Evolutionary conservation across 1,140 invertebrate species (phyloP).

Genomic region (Gonioctena quinquepunctata): DNA sequence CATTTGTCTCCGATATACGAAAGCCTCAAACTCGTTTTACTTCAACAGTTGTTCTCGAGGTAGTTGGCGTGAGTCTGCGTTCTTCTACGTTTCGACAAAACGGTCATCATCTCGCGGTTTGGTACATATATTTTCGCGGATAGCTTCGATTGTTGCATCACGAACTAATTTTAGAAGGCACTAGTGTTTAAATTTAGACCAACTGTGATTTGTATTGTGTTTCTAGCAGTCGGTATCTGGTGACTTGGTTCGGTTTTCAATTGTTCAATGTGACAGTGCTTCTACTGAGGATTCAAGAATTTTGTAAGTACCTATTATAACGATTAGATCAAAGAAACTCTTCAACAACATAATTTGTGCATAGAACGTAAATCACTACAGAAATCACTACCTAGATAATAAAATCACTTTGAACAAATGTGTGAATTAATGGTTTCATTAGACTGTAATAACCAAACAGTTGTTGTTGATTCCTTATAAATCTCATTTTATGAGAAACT

Average conservation of each 20-base stretch:
- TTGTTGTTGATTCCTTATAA: no score
- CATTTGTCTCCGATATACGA: slow-evolving; percentile 33
- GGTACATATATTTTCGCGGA: not conserved
- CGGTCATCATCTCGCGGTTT: not conserved
- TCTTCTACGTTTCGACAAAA: not conserved
- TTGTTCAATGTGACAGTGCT: not conserved
- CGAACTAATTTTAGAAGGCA: not conserved
- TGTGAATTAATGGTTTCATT: no score
- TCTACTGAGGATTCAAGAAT: not conserved
- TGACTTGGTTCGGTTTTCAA: not conserved
- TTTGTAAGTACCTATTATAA: not conserved
- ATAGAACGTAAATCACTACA: no score
- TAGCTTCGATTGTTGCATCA: not conserved
- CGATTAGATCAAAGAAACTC: no score
- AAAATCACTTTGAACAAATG: no score
- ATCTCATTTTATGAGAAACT: no score
- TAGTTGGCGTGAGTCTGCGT: not conserved
- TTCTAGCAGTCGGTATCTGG: not conserved
- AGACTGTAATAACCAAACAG: no score
- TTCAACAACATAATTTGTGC: no score
- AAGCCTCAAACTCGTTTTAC: slow-evolving; percentile 30
- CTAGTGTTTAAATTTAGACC: not conserved
- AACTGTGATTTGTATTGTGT: not conserved
- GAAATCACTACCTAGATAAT: no score
- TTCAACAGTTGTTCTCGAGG: slow-evolving; percentile 24